Conservation (phyloP, 2,113 vertebrate species). For the Siphamia tubifer region DNA sequence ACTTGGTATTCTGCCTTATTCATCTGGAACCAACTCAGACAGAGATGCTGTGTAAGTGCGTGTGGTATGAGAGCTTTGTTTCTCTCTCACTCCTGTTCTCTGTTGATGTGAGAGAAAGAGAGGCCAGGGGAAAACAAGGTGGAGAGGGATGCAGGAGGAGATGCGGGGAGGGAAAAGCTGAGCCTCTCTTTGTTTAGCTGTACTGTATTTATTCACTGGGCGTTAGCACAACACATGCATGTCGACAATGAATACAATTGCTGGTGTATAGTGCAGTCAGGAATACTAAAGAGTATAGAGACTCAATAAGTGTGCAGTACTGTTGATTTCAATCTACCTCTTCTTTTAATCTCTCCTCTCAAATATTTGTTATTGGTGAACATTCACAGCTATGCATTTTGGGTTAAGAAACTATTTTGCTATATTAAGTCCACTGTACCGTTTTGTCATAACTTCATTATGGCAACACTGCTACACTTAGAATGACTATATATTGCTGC, state of each 20-base stretch:
- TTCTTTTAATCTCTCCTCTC: not conserved
- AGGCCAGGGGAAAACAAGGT: not conserved
- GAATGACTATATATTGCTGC: too few species aligned
- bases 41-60: slow-evolving; percentile 66
- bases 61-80: slow-evolving; percentile 54
- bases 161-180: slow-evolving; percentile 1
- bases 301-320: slow-evolving; percentile 23
- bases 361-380: not conserved
- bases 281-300: slow-evolving; percentile 64
- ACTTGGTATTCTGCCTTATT: slow-evolving; percentile 78
- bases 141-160: not conserved
- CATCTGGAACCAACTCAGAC: slow-evolving; percentile 68
- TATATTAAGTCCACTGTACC: too few species aligned
- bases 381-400: not conserved
- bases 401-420: too few species aligned
- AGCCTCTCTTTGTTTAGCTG: slow-evolving; percentile 37
- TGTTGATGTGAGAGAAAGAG: slow-evolving; percentile 19
- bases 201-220: slow-evolving; percentile 5
- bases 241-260: slow-evolving; percentile 56
- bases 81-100: slow-evolving; percentile 26
- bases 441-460: too few species aligned
- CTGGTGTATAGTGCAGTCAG: slow-evolving; percentile 37
- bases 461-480: too few species aligned
- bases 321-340: slow-evolving; percentile 46
- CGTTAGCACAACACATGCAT: slow-evolving; percentile 27